Evolutionary conservation across 2,888 invertebrate genomes (phyloP), one percentile per base, ranked within the genome.

Genomic region (Chymomyza fuscimana): DNA sequence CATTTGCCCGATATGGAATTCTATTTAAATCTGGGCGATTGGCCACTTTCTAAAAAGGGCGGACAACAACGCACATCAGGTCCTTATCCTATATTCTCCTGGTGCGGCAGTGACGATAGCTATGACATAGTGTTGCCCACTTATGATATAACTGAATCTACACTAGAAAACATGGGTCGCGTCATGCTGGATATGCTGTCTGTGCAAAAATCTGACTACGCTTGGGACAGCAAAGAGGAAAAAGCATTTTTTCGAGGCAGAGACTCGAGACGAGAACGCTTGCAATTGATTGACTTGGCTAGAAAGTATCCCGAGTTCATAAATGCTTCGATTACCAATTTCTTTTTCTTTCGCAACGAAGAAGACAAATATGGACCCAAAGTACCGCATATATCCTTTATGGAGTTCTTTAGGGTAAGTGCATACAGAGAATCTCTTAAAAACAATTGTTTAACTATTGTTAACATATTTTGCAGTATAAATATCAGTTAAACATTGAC

Each of bases 111-210:
- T 75, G 93, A 94, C 70, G 95, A 96, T 71, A 95, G 96, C 5
- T 93, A 94, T 82, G 99, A 99, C 91, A 98, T 99, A 90, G 94
- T 98, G 36, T 93, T 99, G 93, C 99, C 99, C 7, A 98, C 98
- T 0, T 99, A 99, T 92, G 98, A 99, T 90, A 93, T 99, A 61
- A 98, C 97, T 0, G 97, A 98, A 92, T 96, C 98, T 15, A 95
- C 97, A 1, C 91, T 98, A 74, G 97, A 98, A 93, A 96, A 96
- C 92, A 97, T 99, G 97, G 97, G 97, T 87, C 95, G 98, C 83
- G 97, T 98, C 0, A 95, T 95, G 86, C 90, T 98, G 77, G 98
- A 98, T 90, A 96, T 97, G 93, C 92, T 98, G 71, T 97, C 98
- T 1, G 96, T 98, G 6, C 97, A 98, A 93, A 95, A 95, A 87